Base-by-base conservation (phyloP, 2,888 invertebrate genomes). In the Unio delphinus region DNA sequence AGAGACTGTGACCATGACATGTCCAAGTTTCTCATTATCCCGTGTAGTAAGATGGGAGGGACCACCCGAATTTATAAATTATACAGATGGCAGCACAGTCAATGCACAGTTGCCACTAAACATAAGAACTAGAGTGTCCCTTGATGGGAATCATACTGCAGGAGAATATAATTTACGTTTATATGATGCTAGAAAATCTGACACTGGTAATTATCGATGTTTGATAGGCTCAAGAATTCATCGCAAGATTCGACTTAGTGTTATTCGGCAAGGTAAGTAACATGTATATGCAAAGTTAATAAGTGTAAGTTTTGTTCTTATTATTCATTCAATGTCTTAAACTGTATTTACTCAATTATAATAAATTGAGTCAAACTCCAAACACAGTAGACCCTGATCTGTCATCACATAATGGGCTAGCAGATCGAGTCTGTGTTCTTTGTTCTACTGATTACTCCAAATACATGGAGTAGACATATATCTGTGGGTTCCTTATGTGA, bases 151-250 rank as follows among this genome's bases (percentile, higher is more conserved):
- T 65, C 73, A 77, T 67, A 65, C 64, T 18, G 73, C 72, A 62
- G 77, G 77, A 65, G 73, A 75, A 68, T 77, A 75, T 66, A 77
- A 77, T 61, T 61, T 77, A 30, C 66, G 70, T 45, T 66, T 77
- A 57, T 61, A 34, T 55, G 68, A 62, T 62, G 65, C 73, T 28
- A 59, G 63, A 55, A 75, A 75, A 64, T 71, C 71, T 3, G 77
- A 77, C 67, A 77, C 75, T 61, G 77, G 77, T 26, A 68, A 64
- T 63, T 77, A 77, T 55, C 45, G 71, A 30, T 77, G 77, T 68
- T 65, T 68, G 62, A 75, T 71, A 56, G 77, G 77, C 20, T 65
- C 65, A 58, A 54, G 77, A 58, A 67, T 67, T 54, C 64, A 75
- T 26, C 61, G 77, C 23, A 64, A 65, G 45, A 75, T 77, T 34